Base-by-base conservation (phyloP, 2,113 vertebrate species). In the Apeltes quadracus region DNA sequence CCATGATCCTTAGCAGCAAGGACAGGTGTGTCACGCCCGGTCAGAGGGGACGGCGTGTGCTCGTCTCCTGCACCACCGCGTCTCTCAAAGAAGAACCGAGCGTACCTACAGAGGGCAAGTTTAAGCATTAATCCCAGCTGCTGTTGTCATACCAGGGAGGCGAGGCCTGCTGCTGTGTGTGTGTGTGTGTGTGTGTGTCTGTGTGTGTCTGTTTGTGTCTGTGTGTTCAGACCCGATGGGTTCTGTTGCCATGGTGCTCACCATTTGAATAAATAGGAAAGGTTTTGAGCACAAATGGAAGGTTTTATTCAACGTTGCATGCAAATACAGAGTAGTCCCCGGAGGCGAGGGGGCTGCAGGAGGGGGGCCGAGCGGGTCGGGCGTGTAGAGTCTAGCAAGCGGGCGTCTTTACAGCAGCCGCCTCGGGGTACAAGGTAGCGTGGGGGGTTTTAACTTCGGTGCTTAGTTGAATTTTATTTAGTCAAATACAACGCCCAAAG, bases 331-430 rank as follows among this genome's bases (percentile, higher is more conserved):
- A n/a, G 7, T 15, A 7, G 34, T 7, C 55, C 23, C 78, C 68
- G 0, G 7, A 50, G 72, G 79, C 74, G 4, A 1, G 14, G 62
- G 12, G 8, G 11, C 36, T 56, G 34, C 44, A 18, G 48, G 61
- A 61, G 41, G 15, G 27, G 43, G 69, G 48, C 54, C 70, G 11
- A 27, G 25, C 2, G 13, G 46, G 61, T 20, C 16, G 32, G 86
- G 58, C 91, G 43, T 79, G 91, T 79, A 62, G 61, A 6, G 56
- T 86, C 90, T 69, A 9, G 88, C 68, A 79, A 53, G 2, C 61
- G 16, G 39, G 13, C 23, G 3, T 46, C 56, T 76, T 79, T 7
- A 34, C 0, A 38, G 38, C 68, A 23, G 68, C 56, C 58, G 80
- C 73, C 79, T 78, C 69, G 5, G 77, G 83, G 71, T 23, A 55